Percentiles rank a stretch among this genome's conserved stretches.
Conservation (phyloP, 1,140 invertebrate species). For the Drosophila serrata region DNA sequence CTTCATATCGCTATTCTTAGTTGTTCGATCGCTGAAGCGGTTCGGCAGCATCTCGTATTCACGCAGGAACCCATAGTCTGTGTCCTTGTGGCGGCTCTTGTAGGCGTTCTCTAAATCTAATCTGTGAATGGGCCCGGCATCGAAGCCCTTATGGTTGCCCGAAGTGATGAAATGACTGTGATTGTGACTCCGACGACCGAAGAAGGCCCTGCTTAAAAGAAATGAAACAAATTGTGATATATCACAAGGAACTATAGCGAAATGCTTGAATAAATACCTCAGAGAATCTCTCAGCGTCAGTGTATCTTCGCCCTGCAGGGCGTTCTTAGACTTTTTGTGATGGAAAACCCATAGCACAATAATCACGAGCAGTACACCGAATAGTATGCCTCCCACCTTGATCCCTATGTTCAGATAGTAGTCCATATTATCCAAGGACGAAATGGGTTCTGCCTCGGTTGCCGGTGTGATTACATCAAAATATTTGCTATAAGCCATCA, state of each 20-base stretch:
- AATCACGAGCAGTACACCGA: conserved; percentile 89
- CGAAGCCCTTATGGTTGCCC: conserved; percentile 89
- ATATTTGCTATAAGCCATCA: conserved; percentile 87
- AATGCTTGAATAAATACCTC: conserved; percentile 86
- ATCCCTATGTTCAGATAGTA: conserved; percentile 84
- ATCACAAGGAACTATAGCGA: neutral
- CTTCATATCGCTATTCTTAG: conserved; percentile 93
- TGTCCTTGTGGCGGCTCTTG: conserved; percentile 92
- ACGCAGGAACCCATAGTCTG: conserved; percentile 94
- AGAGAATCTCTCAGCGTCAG: conserved; percentile 90
- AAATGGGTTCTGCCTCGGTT: conserved; percentile 64
- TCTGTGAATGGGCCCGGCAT: conserved; percentile 92
- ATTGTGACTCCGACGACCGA: conserved; percentile 78
- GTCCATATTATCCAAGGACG: conserved; percentile 58
- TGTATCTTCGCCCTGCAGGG: conserved; percentile 91
- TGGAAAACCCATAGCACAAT: conserved; percentile 90
- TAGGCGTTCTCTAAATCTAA: conserved; percentile 90
- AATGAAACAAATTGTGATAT: neutral
- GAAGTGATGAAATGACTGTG: conserved; percentile 82
- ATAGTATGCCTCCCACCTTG: conserved; percentile 88
- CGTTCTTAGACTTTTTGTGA: conserved; percentile 89
- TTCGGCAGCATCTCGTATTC: conserved; percentile 95
- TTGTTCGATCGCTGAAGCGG: conserved; percentile 94
- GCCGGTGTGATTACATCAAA: conserved; percentile 86
- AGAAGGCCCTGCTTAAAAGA: conserved; percentile 62